Conservation (phyloP, 1,140 invertebrate genomes). For the Sinella curviseta region DNA sequence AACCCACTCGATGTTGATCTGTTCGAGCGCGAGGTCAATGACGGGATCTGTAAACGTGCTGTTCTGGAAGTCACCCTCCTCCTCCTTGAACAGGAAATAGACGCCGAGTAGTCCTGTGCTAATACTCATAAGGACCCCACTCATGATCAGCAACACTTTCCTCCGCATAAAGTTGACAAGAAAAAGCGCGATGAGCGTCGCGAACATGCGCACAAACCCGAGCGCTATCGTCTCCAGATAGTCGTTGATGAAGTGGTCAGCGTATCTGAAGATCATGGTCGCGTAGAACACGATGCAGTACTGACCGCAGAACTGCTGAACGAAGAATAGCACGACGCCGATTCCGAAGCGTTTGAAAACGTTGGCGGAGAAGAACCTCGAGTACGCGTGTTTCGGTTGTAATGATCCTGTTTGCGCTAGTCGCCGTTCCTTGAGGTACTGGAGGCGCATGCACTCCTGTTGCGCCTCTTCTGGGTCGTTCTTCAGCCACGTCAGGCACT, state of each 20-base stretch:
- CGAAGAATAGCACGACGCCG: constrained; percentile 68
- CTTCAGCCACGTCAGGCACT: constrained; percentile 54
- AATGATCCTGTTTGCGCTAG: constrained; percentile 44
- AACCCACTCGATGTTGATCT: constrained; percentile 47
- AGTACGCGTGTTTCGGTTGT: constrained; percentile 51
- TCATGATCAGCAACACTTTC: constrained; percentile 47
- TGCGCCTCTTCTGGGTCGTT: constrained; percentile 53
- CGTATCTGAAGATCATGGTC: constrained; percentile 60
- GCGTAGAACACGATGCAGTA: constrained; percentile 77
- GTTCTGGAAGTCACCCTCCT: constrained; percentile 30
- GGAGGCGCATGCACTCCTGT: constrained; percentile 58
- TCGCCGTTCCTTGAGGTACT: constrained; percentile 56
- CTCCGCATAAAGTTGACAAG: constrained; percentile 57
- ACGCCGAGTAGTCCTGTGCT: constrained; percentile 45
- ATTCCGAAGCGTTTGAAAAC: constrained; percentile 67
- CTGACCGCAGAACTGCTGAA: constrained; percentile 76
- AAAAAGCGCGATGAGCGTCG: constrained; percentile 49
- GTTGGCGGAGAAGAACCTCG: constrained; percentile 55
- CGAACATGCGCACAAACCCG: constrained; percentile 47
- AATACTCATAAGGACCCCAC: constrained; percentile 49
- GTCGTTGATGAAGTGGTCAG: constrained; percentile 49
- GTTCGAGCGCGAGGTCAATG: background rate
- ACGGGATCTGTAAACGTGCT: constrained; percentile 19
- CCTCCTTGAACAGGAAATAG: constrained; percentile 49
- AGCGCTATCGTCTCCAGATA: constrained; percentile 48